A percentile compares a stretch with the other conserved stretches of the same genome.
These are phyloP conservation scores for Paramormyrops hopkinsi DNA, from an alignment of 2,797 vertebrate species.

Conservation along the genomic window DNA sequence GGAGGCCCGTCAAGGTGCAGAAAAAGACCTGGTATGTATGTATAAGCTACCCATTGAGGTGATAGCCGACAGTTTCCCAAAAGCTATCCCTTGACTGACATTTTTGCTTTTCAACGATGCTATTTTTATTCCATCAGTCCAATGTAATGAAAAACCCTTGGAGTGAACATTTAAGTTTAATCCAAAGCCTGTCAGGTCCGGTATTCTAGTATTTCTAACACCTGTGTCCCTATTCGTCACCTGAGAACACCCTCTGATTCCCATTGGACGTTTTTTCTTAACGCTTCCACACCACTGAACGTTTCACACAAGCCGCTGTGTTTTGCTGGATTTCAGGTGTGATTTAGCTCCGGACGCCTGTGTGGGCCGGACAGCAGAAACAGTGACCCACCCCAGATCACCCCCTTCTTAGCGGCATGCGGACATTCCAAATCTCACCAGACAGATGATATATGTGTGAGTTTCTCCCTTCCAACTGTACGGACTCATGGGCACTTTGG, in stretches of 20 bases:
- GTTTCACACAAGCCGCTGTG: background rate
- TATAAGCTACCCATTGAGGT: background rate
- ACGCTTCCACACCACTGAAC: background rate
- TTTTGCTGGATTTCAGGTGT: slow-evolving; percentile 6
- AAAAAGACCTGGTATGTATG: background rate
- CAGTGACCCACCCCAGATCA: background rate
- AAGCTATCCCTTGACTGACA: background rate
- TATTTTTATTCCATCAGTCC: background rate
- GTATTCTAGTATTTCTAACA: background rate
- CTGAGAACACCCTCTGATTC: background rate
- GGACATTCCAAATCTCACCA: background rate
- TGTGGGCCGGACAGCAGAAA: background rate
- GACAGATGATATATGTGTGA: background rate
- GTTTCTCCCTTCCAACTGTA: background rate
- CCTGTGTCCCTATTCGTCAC: background rate
- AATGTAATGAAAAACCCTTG: slow-evolving; percentile 4
- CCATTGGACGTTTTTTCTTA: background rate
- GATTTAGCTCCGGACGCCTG: background rate
- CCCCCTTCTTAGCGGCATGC: background rate
- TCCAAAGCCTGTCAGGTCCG: background rate
- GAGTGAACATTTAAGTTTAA: background rate
- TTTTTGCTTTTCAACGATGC: background rate
- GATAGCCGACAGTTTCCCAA: background rate
- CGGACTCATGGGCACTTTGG: background rate
- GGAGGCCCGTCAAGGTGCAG: background rate